phyloP scores from a whole-genome alignment of 2,113 vertebrate species.

The Odobenus rosmarus region DNA sequence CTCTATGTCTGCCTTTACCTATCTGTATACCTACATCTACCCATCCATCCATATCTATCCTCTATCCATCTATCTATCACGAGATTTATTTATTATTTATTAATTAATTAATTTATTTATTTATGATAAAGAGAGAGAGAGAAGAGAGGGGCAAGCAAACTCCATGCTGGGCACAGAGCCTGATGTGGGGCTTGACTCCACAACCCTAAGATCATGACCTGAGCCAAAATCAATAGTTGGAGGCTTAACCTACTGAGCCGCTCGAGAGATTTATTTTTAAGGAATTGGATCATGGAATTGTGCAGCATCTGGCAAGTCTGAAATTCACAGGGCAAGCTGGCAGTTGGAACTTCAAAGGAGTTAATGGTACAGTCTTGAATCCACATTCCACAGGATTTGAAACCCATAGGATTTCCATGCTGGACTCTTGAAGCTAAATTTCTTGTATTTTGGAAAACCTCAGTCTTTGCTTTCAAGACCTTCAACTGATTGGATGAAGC shows the following conservation, averaged over 20 bases:
- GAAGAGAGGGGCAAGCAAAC: background rate
- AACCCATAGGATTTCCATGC: background rate
- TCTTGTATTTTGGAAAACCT: background rate
- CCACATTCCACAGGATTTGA: background rate
- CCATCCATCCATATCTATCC: background rate
- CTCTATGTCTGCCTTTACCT: background rate
- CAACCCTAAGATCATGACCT: background rate
- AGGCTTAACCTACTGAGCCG: background rate
- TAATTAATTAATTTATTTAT: background rate
- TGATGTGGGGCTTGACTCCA: background rate
- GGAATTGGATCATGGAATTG: background rate
- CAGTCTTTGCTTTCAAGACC: background rate
- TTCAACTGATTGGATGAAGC: background rate
- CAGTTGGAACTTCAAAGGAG: background rate
- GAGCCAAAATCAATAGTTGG: too few species aligned
- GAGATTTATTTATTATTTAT: background rate
- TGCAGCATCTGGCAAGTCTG: background rate
- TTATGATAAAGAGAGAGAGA: background rate
- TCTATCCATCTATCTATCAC: background rate
- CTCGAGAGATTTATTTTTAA: background rate
- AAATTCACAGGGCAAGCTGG: background rate
- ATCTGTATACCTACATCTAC: background rate
- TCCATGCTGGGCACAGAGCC: background rate
- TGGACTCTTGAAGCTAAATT: background rate
- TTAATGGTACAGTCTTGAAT: background rate